phyloP scores from a whole-genome alignment of 2,888 invertebrate genomes.

The Cabera pusaria region DNA sequence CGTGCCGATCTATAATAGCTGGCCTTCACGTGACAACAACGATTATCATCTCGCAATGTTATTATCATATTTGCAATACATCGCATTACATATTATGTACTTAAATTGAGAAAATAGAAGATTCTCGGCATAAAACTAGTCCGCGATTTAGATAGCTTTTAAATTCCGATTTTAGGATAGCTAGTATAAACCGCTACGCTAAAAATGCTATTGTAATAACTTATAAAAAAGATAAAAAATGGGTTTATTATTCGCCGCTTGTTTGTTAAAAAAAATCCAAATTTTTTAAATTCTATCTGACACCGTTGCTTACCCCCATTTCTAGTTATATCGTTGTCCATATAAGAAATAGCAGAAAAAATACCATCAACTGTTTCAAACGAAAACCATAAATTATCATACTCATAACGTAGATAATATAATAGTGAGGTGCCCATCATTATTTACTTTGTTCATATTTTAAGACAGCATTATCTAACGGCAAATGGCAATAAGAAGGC shows the following conservation, averaged over 20 bases:
- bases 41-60: slow-evolving; percentile 11
- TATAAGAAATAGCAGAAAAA: slow-evolving; percentile 1
- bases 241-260: slow-evolving; percentile 7
- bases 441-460: slow-evolving; percentile 40
- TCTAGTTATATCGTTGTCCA: background rate
- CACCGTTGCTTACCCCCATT: background rate
- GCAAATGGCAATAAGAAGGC: slow-evolving; percentile 52
- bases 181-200: slow-evolving; percentile 8
- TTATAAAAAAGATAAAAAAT: slow-evolving; percentile 12
- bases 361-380: slow-evolving; percentile 6
- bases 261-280: slow-evolving; percentile 1
- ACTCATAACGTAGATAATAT: slow-evolving; percentile 14
- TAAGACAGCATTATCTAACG: slow-evolving; percentile 47
- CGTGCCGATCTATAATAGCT: slow-evolving; percentile 18
- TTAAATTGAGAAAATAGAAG: slow-evolving; percentile 7
- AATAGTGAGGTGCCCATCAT: slow-evolving; percentile 30
- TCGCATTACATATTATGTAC: background rate
- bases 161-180: slow-evolving; percentile 8
- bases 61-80: slow-evolving; percentile 6
- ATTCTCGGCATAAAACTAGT: too few species aligned
- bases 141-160: slow-evolving; percentile 1
- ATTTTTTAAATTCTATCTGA: too few species aligned
- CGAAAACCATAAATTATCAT: slow-evolving; percentile 11
- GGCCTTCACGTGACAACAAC: slow-evolving; percentile 22
- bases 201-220: slow-evolving; percentile 3